Conservation (phyloP, 2,113 vertebrate genomes). For the Henicopernis longicauda region DNA sequence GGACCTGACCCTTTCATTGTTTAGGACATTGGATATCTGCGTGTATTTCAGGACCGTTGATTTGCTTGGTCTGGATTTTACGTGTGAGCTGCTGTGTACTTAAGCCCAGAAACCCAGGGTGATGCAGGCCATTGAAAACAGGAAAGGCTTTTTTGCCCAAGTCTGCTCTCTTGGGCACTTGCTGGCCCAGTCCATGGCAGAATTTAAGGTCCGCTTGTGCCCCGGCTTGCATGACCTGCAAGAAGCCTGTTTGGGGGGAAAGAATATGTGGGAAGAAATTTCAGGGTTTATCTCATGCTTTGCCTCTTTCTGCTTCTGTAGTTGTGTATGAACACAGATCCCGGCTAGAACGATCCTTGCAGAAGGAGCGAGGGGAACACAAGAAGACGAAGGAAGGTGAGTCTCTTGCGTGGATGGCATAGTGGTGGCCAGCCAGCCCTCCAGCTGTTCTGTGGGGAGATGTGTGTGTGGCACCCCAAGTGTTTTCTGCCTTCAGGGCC, state of each 20-base stretch:
- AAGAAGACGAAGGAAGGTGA: slow-evolving; percentile 78
- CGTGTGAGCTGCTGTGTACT: background rate
- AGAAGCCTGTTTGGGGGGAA: background rate
- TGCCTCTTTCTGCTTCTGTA: background rate
- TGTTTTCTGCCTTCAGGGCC: background rate
- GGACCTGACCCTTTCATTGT: background rate
- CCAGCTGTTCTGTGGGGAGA: background rate
- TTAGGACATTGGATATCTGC: background rate
- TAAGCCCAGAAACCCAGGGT: background rate
- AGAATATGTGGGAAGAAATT: rapidly evolving
- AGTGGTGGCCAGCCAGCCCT: background rate
- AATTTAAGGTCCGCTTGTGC: background rate
- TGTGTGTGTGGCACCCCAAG: background rate
- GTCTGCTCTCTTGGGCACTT: background rate
- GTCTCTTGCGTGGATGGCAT: background rate
- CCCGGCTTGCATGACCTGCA: rapidly evolving
- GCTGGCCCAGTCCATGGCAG: background rate
- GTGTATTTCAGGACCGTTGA: background rate
- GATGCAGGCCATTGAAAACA: background rate
- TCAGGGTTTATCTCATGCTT: background rate
- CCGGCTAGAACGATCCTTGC: slow-evolving; percentile 70
- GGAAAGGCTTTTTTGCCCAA: background rate
- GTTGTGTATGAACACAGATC: slow-evolving; percentile 77
- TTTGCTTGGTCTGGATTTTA: background rate
- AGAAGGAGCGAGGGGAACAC: slow-evolving; percentile 75